A percentile compares a stretch with the other conserved stretches of the same genome.
phyloP scores from a whole-genome alignment of 2,113 vertebrate genomes.

The Balaeniceps rex region DNA sequence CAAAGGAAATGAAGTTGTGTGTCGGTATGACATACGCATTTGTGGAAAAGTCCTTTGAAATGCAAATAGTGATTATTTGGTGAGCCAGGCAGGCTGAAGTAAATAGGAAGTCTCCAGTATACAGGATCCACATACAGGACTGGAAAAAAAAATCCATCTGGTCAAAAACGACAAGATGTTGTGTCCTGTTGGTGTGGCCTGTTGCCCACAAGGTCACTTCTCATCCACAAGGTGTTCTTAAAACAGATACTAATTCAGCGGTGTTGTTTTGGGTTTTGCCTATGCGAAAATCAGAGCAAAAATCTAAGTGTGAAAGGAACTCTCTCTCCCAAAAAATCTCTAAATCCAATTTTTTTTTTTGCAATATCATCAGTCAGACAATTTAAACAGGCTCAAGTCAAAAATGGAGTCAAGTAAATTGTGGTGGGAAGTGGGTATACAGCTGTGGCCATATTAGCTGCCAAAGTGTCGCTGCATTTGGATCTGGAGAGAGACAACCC shows the following conservation, averaged over 20 bases:
- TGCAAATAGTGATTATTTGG: constrained; percentile 1
- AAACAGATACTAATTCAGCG: neutral
- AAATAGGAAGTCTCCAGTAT: neutral
- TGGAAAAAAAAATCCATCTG: neutral
- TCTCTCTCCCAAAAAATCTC: accelerated
- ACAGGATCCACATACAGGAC: neutral
- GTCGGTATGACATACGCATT: neutral
- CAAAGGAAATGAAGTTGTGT: neutral
- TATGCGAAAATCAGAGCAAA: neutral
- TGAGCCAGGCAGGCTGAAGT: neutral
- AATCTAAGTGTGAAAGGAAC: neutral
- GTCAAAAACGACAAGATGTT: neutral
- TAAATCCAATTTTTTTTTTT: neutral
- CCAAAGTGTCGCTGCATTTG: neutral
- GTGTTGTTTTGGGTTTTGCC: neutral
- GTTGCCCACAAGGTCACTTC: neutral
- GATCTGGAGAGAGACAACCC: neutral
- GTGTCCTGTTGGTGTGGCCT: neutral
- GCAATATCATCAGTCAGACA: neutral
- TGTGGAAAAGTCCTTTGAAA: neutral
- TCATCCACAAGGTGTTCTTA: neutral
- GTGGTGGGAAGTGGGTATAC: neutral
- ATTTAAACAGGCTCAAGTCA: neutral
- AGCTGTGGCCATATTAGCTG: neutral
- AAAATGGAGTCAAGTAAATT: neutral